These are phyloP conservation scores for Augochlorella aurata DNA, from an alignment of 2,888 invertebrate species.

Conservation along the genomic window DNA sequence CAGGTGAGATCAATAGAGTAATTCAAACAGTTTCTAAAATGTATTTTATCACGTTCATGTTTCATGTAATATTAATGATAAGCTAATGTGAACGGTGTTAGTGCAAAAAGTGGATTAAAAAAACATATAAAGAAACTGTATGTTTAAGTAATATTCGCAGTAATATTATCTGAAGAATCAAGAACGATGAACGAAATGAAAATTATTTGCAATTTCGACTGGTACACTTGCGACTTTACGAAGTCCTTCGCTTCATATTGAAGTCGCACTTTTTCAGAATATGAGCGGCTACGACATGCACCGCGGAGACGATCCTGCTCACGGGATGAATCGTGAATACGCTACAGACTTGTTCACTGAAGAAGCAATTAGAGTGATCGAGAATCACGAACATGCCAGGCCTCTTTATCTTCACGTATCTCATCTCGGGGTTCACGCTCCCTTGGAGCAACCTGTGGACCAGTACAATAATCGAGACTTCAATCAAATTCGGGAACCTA, in stretches of 20 bases:
- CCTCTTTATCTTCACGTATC: slow-evolving; percentile 92
- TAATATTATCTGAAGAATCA: not conserved
- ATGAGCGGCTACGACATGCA: slow-evolving; percentile 83
- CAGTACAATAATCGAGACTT: slow-evolving; percentile 86
- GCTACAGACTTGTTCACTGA: slow-evolving; percentile 88
- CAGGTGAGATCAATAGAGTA: slow-evolving; percentile 41
- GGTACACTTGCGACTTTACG: not conserved
- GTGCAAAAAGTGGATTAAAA: too few species aligned
- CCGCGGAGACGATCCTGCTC: slow-evolving; percentile 81
- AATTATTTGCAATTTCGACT: not conserved
- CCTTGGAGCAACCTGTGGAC: slow-evolving; percentile 86
- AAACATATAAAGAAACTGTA: too few species aligned
- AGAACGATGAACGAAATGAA: not conserved
- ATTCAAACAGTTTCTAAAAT: not conserved
- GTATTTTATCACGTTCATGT: too few species aligned
- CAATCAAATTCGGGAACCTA: slow-evolving; percentile 88
- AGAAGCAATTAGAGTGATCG: slow-evolving; percentile 86
- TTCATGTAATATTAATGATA: too few species aligned
- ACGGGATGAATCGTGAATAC: slow-evolving; percentile 84
- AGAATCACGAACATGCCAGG: slow-evolving; percentile 83
- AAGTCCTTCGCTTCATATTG: not conserved
- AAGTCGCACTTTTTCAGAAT: slow-evolving; percentile 67
- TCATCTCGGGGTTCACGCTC: slow-evolving; percentile 92
- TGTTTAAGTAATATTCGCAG: too few species aligned
- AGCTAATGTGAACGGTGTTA: too few species aligned